phyloP scores from a whole-genome alignment of 1,140 invertebrate species.

The Melitaea cinxia region DNA sequence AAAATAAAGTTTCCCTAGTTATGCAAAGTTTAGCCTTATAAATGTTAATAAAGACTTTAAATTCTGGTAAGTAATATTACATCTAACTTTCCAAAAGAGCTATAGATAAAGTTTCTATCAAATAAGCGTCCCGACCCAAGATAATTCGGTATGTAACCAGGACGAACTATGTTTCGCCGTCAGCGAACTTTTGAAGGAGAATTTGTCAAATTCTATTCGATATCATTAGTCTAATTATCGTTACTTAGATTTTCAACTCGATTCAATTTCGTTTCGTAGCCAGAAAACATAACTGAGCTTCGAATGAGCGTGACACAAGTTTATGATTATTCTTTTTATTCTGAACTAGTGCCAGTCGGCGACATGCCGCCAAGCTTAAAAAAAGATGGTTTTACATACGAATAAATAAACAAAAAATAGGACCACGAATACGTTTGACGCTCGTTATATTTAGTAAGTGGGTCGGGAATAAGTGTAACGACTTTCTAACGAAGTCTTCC shows the following conservation, averaged over 20 bases:
- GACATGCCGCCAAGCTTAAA: neutral
- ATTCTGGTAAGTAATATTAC: constrained; percentile 8
- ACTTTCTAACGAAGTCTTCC: neutral
- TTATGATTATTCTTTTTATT: constrained; percentile 10
- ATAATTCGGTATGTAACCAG: constrained; percentile 3
- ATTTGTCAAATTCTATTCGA: constrained; percentile 9
- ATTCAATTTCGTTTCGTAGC: constrained; percentile 5
- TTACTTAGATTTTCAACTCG: constrained; percentile 10
- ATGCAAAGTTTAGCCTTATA: constrained; percentile 4
- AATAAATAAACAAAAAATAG: neutral
- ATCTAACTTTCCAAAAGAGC: constrained; percentile 2
- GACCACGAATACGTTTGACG: neutral
- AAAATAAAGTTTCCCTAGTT: constrained; percentile 2
- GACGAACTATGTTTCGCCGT: neutral
- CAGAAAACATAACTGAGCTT: neutral
- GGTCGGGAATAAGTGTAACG: neutral
- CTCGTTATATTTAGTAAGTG: neutral
- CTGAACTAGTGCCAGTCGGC: constrained; percentile 8
- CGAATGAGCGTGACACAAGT: constrained; percentile 7
- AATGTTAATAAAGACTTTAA: constrained; percentile 2
- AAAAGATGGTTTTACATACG: neutral
- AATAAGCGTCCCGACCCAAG: constrained; percentile 7
- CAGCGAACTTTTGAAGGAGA: neutral
- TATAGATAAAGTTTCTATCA: constrained; percentile 9
- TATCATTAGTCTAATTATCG: constrained; percentile 4